Conservation (phyloP, 2,113 vertebrate genomes). For the Lepidothrix coronata region DNA sequence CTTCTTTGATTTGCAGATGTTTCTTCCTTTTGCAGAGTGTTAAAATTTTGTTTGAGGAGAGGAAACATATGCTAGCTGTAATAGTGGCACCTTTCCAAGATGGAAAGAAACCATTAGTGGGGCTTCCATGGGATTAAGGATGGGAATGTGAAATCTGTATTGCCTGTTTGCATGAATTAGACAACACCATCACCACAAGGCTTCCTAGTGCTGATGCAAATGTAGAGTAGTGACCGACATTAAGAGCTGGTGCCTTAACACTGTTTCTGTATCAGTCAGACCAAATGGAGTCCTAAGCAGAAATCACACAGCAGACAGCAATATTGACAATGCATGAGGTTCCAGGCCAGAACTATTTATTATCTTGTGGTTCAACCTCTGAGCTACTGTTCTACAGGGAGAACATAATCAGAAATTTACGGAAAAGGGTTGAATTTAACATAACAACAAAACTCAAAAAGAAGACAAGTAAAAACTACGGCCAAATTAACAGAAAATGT, state of each 20-base stretch:
- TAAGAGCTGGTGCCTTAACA: neutral
- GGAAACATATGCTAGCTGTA: conserved; percentile 40
- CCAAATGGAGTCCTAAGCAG: neutral
- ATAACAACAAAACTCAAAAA: neutral
- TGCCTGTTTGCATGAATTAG: neutral
- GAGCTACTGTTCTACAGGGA: neutral
- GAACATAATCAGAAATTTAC: neutral
- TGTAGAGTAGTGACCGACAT: rapidly evolving
- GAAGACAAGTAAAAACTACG: neutral
- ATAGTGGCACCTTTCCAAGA: conserved; percentile 22
- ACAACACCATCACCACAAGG: neutral
- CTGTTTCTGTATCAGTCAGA: neutral
- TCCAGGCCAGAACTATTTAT: neutral
- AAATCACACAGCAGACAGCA: neutral
- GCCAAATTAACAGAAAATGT: neutral
- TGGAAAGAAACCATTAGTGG: neutral
- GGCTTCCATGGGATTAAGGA: neutral
- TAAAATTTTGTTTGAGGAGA: neutral
- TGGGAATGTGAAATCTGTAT: neutral
- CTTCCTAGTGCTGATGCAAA: neutral
- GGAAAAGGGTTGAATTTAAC: neutral
- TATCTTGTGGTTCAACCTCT: neutral
- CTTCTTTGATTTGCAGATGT: conserved; percentile 1
- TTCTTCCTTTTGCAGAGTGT: neutral
- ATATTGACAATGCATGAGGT: neutral